Conservation (phyloP, 2,888 invertebrate species). For the Bellardia bayeri region DNA sequence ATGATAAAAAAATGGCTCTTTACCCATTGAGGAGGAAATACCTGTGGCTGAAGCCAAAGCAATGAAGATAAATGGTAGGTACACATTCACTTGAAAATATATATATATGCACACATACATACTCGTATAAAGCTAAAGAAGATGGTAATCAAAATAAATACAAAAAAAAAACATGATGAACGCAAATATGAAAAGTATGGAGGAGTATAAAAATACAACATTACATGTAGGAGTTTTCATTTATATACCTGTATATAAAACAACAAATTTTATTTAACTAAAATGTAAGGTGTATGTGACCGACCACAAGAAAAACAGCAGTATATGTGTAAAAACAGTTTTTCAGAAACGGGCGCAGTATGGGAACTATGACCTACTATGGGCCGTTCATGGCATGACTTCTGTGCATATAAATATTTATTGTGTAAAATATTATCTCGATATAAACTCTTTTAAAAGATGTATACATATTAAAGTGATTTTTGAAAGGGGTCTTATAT, state of each 20-base stretch:
- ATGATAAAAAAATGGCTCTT: conserved; percentile 31
- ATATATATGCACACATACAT: conserved; percentile 38
- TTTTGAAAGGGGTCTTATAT: too few relatives aligned
- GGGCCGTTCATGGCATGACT: too few relatives aligned
- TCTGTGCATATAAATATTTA: too few relatives aligned
- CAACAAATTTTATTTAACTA: too few relatives aligned
- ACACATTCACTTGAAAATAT: conserved; percentile 44
- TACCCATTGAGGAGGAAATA: conserved; percentile 59
- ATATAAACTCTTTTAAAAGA: too few relatives aligned
- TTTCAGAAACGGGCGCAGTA: too few relatives aligned
- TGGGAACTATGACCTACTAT: too few relatives aligned
- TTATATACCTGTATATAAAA: background rate
- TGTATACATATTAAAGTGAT: too few relatives aligned
- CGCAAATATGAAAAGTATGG: conserved; percentile 43
- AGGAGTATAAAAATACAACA: conserved; percentile 16
- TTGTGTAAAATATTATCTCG: too few relatives aligned
- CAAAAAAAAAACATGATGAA: conserved; percentile 13
- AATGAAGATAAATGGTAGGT: conserved; percentile 63
- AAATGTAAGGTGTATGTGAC: too few relatives aligned
- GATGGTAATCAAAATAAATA: conserved; percentile 55
- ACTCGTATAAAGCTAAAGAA: conserved; percentile 8
- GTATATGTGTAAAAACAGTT: too few relatives aligned
- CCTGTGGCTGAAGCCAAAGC: conserved; percentile 66
- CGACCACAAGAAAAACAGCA: too few relatives aligned
- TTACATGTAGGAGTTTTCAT: background rate